Evolutionary conservation across 2,113 vertebrate genomes (phyloP).

Genomic region (Aegithalos caudatus): DNA sequence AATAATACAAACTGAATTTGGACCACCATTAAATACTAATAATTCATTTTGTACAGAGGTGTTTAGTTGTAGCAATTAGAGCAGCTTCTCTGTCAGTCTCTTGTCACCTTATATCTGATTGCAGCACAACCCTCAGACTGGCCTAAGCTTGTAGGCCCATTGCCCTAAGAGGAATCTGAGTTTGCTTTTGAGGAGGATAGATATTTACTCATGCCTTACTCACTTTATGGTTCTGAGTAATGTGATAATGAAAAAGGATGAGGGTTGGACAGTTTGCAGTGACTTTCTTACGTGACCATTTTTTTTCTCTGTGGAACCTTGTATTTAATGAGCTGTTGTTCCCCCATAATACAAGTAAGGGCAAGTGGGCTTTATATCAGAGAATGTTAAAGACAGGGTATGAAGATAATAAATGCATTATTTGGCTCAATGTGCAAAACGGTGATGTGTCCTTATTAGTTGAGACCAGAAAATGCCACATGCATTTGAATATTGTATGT

Average conservation of each 20-base stretch:
- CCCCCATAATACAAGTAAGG: not conserved
- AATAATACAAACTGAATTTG: not conserved
- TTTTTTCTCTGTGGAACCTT: not conserved
- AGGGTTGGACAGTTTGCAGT: not conserved
- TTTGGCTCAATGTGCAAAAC: not conserved
- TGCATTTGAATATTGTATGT: not conserved
- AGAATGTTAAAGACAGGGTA: not conserved
- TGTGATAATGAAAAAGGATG: not conserved
- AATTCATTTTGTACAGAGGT: not conserved
- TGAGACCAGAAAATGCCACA: not conserved
- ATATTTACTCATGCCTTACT: not conserved
- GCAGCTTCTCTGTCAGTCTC: not conserved
- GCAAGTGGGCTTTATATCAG: not conserved
- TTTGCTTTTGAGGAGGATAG: constrained; percentile 31
- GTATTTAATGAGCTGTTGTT: not conserved
- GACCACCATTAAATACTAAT: not conserved
- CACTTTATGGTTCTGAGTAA: not conserved
- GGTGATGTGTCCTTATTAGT: not conserved
- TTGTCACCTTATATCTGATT: not conserved
- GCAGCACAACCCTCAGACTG: not conserved
- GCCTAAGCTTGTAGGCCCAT: not conserved
- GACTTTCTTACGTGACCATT: fast-evolving
- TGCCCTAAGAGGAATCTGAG: not conserved
- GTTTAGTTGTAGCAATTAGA: not conserved
- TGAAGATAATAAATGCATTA: not conserved